Evolutionary conservation across 2,113 vertebrate species (phyloP).

Genomic region (Aix galericulata): DNA sequence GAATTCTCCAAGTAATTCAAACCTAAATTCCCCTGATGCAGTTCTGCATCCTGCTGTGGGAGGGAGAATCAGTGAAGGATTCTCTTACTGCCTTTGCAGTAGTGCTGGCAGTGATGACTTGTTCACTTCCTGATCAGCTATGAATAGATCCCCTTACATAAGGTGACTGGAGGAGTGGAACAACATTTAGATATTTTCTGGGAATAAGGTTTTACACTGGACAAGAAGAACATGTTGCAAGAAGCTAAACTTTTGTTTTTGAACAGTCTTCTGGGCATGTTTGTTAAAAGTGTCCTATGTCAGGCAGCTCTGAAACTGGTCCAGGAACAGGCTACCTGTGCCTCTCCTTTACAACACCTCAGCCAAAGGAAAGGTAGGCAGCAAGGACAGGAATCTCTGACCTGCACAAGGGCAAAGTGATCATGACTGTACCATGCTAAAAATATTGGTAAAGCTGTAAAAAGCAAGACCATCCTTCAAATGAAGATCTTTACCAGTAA

Average conservation of each 20-base stretch:
- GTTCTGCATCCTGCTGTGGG: background rate
- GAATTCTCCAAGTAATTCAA: background rate
- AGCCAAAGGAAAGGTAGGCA: background rate
- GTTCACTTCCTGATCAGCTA: background rate
- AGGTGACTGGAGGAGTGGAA: background rate
- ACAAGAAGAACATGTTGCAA: background rate
- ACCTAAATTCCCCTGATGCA: background rate
- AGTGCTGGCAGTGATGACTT: background rate
- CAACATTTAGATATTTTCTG: background rate
- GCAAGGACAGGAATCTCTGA: background rate
- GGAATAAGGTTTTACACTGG: background rate
- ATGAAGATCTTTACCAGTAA: background rate
- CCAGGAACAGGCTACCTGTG: background rate
- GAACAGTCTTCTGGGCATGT: background rate
- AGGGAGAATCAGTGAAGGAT: background rate
- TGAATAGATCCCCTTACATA: background rate
- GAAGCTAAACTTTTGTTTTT: background rate
- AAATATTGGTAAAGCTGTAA: background rate
- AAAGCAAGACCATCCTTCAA: background rate
- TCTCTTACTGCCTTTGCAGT: background rate
- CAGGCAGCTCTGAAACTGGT: background rate
- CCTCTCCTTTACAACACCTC: background rate
- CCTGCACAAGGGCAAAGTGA: background rate
- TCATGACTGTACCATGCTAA: background rate
- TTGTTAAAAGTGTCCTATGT: background rate